A percentile compares a stretch with the other conserved stretches of the same genome.
phyloP scores from a whole-genome alignment of 2,113 vertebrate genomes.

The Podocnemis expansa region DNA sequence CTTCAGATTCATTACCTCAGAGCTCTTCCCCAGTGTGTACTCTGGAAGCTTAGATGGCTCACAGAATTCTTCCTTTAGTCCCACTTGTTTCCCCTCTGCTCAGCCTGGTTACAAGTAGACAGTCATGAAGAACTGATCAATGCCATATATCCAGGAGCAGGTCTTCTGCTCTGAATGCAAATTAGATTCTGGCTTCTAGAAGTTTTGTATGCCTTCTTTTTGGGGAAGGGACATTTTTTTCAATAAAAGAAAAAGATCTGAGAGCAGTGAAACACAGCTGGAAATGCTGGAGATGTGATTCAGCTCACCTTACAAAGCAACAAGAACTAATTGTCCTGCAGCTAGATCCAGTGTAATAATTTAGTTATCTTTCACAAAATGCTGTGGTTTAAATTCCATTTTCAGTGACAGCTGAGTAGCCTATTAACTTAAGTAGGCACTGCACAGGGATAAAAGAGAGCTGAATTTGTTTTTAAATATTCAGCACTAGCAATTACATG shows the following conservation, averaged over 20 bases:
- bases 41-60: not conserved
- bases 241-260: not conserved
- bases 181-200: fast-evolving
- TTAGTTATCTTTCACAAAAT: not conserved
- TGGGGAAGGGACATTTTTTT: fast-evolving
- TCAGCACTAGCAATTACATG: not conserved
- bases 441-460: not conserved
- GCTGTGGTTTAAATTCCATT: not conserved
- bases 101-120: not conserved
- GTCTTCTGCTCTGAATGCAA: not conserved
- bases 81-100: not conserved
- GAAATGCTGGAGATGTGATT: not conserved
- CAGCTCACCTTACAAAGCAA: not conserved
- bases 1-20: constrained; percentile 5
- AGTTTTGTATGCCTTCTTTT: not conserved
- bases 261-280: not conserved
- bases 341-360: not conserved
- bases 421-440: not conserved
- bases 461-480: not conserved
- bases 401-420: not conserved
- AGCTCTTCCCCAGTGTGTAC: not conserved
- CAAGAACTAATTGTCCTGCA: not conserved
- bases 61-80: not conserved
- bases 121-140: not conserved
- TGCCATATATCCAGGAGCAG: not conserved